Evolutionary conservation across 2,113 vertebrate genomes (phyloP).

Genomic region (Isurus oxyrinchus): DNA sequence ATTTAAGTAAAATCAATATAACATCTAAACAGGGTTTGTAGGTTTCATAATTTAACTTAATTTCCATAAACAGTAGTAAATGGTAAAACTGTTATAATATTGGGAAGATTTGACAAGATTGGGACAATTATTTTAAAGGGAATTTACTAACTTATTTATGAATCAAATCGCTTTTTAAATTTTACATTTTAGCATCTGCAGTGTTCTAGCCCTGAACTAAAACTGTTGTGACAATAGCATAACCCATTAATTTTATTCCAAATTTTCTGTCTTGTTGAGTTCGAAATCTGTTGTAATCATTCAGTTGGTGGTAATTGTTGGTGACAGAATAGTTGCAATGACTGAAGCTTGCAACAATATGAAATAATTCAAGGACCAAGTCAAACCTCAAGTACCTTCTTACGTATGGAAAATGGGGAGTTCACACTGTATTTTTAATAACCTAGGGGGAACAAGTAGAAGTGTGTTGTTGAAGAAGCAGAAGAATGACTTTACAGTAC

Average conservation of each 20-base stretch:
- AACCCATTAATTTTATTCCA: slow-evolving; percentile 4
- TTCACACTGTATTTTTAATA: background rate
- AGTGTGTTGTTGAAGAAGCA: background rate
- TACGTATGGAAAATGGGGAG: background rate
- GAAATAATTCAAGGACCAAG: slow-evolving; percentile 13
- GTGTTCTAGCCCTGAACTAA: background rate
- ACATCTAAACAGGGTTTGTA: background rate
- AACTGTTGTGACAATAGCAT: background rate
- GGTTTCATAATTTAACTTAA: background rate
- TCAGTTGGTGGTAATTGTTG: slow-evolving; percentile 9
- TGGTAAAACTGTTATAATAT: background rate
- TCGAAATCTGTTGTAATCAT: slow-evolving; percentile 1
- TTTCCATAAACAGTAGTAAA: background rate
- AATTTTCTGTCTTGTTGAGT: slow-evolving; percentile 29
- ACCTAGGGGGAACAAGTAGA: background rate
- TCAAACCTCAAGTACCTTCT: background rate
- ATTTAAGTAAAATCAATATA: background rate
- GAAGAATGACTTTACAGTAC: background rate
- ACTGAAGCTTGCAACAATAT: background rate
- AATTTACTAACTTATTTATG: background rate
- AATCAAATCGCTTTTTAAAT: slow-evolving; percentile 11
- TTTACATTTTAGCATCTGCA: background rate
- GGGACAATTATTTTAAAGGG: background rate
- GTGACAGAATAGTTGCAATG: slow-evolving; percentile 8
- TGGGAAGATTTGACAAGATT: background rate